These are phyloP conservation scores for Sitophilus oryzae DNA, from an alignment of 1,140 invertebrate genomes.

Conservation along the genomic window DNA sequence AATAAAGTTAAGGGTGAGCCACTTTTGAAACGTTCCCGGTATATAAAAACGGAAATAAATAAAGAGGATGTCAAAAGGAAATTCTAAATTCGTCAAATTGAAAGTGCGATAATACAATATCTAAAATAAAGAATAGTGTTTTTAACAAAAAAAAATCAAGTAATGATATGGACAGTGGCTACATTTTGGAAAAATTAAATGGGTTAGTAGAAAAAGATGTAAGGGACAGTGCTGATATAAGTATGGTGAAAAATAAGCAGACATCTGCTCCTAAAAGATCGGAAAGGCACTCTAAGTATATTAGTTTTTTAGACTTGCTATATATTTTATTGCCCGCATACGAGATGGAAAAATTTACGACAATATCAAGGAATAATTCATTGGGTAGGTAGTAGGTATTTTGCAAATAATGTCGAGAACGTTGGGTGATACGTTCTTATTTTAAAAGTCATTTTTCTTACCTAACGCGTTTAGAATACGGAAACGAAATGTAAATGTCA, in stretches of 20 bases:
- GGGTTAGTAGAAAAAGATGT: no score
- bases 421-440: constrained; percentile 15
- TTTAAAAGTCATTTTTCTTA: constrained; percentile 15
- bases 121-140: no score
- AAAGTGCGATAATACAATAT: no score
- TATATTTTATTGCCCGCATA: constrained; percentile 23
- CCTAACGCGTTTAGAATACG: constrained; percentile 13
- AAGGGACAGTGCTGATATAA: constrained; percentile 14
- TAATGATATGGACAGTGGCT: no score
- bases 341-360: constrained; percentile 24
- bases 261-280: constrained; percentile 17
- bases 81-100: no score
- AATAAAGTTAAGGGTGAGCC: no score
- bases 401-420: constrained; percentile 19
- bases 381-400: constrained; percentile 20
- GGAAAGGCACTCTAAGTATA: constrained; percentile 22
- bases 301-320: constrained; percentile 24
- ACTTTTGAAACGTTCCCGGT: no score
- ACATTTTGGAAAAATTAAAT: no score
- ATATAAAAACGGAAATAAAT: no score
- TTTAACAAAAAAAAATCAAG: no score
- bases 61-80: no score
- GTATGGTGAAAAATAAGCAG: constrained; percentile 23
- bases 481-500: constrained; percentile 12
- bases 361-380: constrained; percentile 25